Evolutionary conservation across 2,113 vertebrate species (phyloP), one percentile per base, ranked within the genome.

Genomic region (Cromileptes altivelis): DNA sequence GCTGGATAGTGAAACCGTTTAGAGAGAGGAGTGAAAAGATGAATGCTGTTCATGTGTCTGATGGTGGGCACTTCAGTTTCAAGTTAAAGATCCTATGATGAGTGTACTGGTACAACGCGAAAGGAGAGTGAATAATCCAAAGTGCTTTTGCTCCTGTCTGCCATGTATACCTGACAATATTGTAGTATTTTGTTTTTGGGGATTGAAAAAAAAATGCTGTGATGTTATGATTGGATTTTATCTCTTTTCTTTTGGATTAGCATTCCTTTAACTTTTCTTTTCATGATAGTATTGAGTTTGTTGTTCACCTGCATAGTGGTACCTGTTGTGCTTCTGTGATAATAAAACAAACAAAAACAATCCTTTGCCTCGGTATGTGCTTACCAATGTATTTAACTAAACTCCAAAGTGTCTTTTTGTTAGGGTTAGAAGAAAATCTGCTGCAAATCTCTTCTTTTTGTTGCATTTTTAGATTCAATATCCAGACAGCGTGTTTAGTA

Each of bases 311-410:
- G 85, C 91, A 87, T 95, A 94, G 93, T 95, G 93, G 93, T 94
- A 94, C 94, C 89, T 94, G 83, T 92, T 94, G 94, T 95, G 93
- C 90, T 92, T 95, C 94, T 95, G 94, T 95, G 91, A 95, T 94
- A 95, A 95, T 94, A 94, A 95, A 95, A 92, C 60, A 80, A 63
- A 78, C 13, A 88, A 81, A 61, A 33, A 64, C 8, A 49, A n/a
- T 3, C 4, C 1, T 40, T 47, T 73, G 30, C 0, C 77, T 25
- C 40, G 23, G 1, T 2, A 25, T 57, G 25, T 40, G 6, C 15
- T 47, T 13, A 21, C 9, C 11, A 12, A 27, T 2, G 2, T 0
- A 33, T 49, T 68, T 18, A 50, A 17, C 25, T 62, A 14, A 23
- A 52, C 27, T 40, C 12, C 11, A 27, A 21, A 13, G 2, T 23